A percentile compares a stretch with the other conserved stretches of the same genome.
Conservation (phyloP, 2,888 invertebrate species). For the Dastarcus helophoroides region DNA sequence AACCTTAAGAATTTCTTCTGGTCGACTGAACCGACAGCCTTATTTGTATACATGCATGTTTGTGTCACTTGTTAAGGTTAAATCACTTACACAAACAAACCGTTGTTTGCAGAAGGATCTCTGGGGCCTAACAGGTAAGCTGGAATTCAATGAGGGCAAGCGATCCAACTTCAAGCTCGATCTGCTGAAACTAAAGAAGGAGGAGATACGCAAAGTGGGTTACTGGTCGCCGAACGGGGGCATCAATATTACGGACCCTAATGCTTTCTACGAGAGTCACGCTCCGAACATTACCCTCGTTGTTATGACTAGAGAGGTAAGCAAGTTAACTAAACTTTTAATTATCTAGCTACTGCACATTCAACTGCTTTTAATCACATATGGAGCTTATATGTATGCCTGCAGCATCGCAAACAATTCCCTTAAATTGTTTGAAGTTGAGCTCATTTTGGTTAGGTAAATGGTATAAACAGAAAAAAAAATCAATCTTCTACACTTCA, state of each 20-base stretch:
- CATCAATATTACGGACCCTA: conserved; percentile 72
- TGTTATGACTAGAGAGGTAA: conserved; percentile 82
- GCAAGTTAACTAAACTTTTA: conserved; percentile 13
- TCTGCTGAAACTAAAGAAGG: conserved; percentile 67
- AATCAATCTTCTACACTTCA: no score
- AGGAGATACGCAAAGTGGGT: conserved; percentile 69
- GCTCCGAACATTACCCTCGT: conserved; percentile 77
- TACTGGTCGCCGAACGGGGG: conserved; percentile 67
- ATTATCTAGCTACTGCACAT: no score
- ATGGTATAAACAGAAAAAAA: no score
- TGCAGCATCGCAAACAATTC: no score
- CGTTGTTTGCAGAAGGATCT: conserved; percentile 53
- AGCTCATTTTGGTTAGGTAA: no score
- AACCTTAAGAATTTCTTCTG: no score
- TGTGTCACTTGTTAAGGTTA: no score
- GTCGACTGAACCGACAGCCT: no score
- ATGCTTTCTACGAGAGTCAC: conserved; percentile 73
- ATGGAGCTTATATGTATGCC: no score
- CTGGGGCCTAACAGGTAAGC: conserved; percentile 77
- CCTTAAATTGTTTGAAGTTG: no score
- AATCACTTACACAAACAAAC: background rate
- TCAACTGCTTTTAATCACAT: no score
- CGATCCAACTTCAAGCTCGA: conserved; percentile 78
- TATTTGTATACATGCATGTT: no score
- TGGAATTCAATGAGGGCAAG: conserved; percentile 76